A percentile compares a stretch with the other conserved stretches of the same genome.
Evolutionary conservation across 2,888 invertebrate genomes (phyloP).

Genomic region (Callyntrura sp.): DNA sequence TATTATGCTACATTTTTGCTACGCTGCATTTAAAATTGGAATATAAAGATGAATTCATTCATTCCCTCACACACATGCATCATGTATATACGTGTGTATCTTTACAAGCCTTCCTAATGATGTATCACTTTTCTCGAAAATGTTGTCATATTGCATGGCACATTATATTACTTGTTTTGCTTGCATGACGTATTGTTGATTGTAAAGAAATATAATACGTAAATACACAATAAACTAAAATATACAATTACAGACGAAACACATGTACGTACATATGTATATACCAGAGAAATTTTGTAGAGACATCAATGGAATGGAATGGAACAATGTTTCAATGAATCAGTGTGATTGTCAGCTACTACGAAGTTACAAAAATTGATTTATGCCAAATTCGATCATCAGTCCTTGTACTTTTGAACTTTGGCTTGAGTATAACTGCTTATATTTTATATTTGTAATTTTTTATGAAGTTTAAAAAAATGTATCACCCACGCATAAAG

Average conservation of each 20-base stretch:
- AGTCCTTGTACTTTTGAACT: no score
- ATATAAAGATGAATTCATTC: no score
- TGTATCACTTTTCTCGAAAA: slow-evolving; percentile 70
- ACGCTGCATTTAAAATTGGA: neutral
- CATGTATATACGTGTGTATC: neutral
- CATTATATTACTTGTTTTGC: neutral
- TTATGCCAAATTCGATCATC: no score
- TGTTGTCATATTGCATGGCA: slow-evolving; percentile 5
- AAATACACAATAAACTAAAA: neutral
- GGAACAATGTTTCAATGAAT: no score
- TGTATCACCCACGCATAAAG: no score
- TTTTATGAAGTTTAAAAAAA: no score
- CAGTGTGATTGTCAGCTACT: neutral
- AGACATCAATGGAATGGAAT: neutral
- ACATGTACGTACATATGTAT: slow-evolving; percentile 35
- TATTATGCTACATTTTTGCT: no score
- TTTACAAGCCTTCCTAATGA: slow-evolving; percentile 50
- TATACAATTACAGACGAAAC: neutral
- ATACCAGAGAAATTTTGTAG: neutral
- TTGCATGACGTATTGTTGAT: neutral
- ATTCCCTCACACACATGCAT: neutral
- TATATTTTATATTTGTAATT: no score
- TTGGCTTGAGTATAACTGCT: no score
- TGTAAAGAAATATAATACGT: neutral
- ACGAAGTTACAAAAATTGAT: no score